Evolutionary conservation across 2,888 invertebrate species (phyloP).

Genomic region (Chirona hameri): DNA sequence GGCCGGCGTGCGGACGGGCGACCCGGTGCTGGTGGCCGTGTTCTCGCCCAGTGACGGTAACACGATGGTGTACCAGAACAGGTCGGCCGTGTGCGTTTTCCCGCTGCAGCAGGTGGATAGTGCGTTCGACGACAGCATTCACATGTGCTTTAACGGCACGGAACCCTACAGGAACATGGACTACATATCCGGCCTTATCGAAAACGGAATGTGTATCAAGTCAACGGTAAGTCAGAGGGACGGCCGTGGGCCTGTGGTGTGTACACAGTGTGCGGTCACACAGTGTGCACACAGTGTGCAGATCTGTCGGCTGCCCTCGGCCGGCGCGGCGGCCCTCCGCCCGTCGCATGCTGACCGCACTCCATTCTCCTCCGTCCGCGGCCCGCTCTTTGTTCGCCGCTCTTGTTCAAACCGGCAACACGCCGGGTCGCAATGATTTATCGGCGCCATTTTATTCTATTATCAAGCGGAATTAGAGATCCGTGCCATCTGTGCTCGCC

Average conservation of each 20-base stretch:
- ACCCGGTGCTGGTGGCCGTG: slow-evolving; percentile 76
- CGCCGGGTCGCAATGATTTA: neutral
- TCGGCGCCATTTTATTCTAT: slow-evolving; percentile 22
- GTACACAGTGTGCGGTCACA: too few species aligned
- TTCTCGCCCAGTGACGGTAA: slow-evolving; percentile 87
- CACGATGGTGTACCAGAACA: slow-evolving; percentile 71
- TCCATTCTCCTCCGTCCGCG: neutral
- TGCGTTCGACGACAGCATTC: slow-evolving; percentile 93
- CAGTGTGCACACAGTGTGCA: neutral
- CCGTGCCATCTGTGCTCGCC: slow-evolving; percentile 9
- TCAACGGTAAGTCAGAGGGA: slow-evolving; percentile 60
- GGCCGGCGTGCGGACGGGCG: slow-evolving; percentile 69
- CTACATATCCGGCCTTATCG: slow-evolving; percentile 83
- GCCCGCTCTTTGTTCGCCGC: neutral
- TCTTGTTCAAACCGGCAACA: neutral
- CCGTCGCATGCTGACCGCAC: neutral
- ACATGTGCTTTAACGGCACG: slow-evolving; percentile 94
- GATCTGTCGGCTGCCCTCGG: neutral
- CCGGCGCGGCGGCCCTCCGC: neutral
- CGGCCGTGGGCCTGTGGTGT: too few species aligned
- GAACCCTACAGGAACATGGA: slow-evolving; percentile 88
- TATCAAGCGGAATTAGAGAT: neutral
- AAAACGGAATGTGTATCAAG: slow-evolving; percentile 84
- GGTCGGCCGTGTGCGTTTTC: slow-evolving; percentile 90
- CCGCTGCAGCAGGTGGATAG: slow-evolving; percentile 84